Evolutionary conservation across 2,888 invertebrate genomes (phyloP).

Genomic region (Lissocephala sabroskyi): DNA sequence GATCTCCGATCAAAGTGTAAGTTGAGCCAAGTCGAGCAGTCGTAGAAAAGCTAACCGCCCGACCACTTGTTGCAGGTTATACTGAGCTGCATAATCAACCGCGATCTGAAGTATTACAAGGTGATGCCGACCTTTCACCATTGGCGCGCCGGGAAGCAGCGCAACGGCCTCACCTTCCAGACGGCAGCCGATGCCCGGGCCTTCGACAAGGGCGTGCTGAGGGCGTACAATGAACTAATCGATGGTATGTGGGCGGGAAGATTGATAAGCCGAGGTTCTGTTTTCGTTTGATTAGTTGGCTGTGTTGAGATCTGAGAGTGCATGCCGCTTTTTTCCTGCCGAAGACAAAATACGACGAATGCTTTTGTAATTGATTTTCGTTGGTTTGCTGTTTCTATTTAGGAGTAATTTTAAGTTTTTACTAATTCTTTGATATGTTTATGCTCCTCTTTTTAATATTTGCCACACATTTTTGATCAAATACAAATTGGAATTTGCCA

Average conservation of each 20-base stretch:
- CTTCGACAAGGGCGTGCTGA: constrained; percentile 92
- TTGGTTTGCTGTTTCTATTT: too few relatives aligned
- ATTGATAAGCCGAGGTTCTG: too few relatives aligned
- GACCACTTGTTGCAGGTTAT: constrained; percentile 79
- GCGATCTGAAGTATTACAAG: constrained; percentile 96
- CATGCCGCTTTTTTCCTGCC: too few relatives aligned
- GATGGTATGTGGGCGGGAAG: too few relatives aligned
- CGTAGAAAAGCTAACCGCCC: not conserved
- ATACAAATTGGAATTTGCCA: not conserved
- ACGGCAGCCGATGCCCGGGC: constrained; percentile 95
- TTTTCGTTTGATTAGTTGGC: too few relatives aligned
- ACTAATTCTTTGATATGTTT: too few relatives aligned
- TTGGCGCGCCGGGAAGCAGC: constrained; percentile 96
- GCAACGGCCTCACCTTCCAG: constrained; percentile 96
- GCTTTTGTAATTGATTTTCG: too few relatives aligned
- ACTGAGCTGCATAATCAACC: constrained; percentile 93
- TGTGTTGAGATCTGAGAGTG: too few relatives aligned
- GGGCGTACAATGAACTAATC: constrained; percentile 90
- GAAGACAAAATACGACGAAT: too few relatives aligned
- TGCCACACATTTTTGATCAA: too few relatives aligned
- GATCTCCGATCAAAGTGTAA: constrained; percentile 93
- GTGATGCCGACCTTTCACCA: constrained; percentile 99
- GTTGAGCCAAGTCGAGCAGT: constrained; percentile 50
- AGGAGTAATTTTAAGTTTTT: too few relatives aligned
- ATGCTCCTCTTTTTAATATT: too few relatives aligned